Evolutionary conservation across 1,140 invertebrate species (phyloP).

Genomic region (Saccostrea echinata): DNA sequence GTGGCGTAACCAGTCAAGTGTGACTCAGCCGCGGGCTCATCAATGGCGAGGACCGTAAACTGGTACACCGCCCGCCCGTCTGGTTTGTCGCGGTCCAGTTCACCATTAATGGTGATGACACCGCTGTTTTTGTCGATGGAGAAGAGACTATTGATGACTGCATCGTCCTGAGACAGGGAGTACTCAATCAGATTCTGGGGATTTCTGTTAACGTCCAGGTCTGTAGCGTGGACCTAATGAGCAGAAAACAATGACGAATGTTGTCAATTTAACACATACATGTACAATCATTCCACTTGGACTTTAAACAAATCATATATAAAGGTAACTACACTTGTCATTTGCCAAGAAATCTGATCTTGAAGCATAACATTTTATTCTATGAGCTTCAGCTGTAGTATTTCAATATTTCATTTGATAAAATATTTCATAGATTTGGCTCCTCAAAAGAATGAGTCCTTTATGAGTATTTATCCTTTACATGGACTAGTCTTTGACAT

Average conservation of each 20-base stretch:
- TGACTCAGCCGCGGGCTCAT: constrained; percentile 88
- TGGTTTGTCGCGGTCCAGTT: constrained; percentile 96
- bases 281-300: no score
- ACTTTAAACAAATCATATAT: no score
- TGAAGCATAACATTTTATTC: no score
- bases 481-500: no score
- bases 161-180: constrained; percentile 93
- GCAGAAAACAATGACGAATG: not conserved
- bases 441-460: no score
- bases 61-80: constrained; percentile 97
- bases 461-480: no score
- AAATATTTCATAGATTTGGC: no score
- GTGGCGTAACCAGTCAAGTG: constrained; percentile 93
- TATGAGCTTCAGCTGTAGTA: no score
- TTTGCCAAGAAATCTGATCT: no score
- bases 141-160: constrained; percentile 81
- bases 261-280: no score
- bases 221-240: constrained; percentile 93
- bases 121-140: constrained; percentile 93
- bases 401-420: no score
- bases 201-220: constrained; percentile 95
- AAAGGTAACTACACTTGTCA: no score
- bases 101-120: constrained; percentile 83
- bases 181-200: constrained; percentile 94
- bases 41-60: constrained; percentile 98